Percentiles rank a stretch among this genome's conserved stretches.
phyloP scores from a whole-genome alignment of 2,888 invertebrate species.

The Pardosa pseudoannulata region DNA sequence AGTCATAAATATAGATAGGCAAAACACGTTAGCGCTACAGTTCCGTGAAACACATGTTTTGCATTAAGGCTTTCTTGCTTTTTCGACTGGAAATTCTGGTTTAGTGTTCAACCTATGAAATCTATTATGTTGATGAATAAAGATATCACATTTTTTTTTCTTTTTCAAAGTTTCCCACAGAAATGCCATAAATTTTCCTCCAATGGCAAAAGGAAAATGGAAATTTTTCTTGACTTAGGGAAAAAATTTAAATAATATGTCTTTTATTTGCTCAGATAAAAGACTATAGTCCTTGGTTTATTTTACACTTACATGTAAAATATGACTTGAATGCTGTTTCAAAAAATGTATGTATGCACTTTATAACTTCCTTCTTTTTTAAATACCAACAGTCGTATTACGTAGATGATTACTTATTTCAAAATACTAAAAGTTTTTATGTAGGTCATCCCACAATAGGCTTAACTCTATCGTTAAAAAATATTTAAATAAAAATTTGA shows the following conservation, averaged over 20 bases:
- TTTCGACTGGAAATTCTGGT: constrained; percentile 68
- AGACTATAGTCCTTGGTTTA: too few relatives aligned
- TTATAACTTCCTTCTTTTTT: too few relatives aligned
- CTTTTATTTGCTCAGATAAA: too few relatives aligned
- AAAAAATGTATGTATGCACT: too few relatives aligned
- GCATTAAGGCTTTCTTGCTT: constrained; percentile 33
- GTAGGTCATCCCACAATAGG: too few relatives aligned
- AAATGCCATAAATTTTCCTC: constrained; percentile 44
- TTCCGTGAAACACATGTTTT: constrained; percentile 56
- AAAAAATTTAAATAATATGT: constrained; percentile 17
- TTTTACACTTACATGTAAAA: too few relatives aligned
- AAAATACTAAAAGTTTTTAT: too few relatives aligned
- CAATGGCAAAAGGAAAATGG: not conserved
- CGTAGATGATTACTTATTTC: too few relatives aligned
- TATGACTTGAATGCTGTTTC: too few relatives aligned
- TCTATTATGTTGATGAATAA: constrained; percentile 50
- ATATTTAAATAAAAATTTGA: too few relatives aligned
- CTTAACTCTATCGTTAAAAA: too few relatives aligned
- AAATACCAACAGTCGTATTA: too few relatives aligned
- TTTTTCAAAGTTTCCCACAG: constrained; percentile 44
- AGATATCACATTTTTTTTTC: constrained; percentile 30
- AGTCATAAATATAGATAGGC: constrained; percentile 57
- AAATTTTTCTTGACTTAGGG: constrained; percentile 1
- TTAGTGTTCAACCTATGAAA: constrained; percentile 48
- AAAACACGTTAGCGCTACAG: constrained; percentile 47